phyloP scores from a whole-genome alignment of 1,140 invertebrate species.

The Aphidius ervi region DNA sequence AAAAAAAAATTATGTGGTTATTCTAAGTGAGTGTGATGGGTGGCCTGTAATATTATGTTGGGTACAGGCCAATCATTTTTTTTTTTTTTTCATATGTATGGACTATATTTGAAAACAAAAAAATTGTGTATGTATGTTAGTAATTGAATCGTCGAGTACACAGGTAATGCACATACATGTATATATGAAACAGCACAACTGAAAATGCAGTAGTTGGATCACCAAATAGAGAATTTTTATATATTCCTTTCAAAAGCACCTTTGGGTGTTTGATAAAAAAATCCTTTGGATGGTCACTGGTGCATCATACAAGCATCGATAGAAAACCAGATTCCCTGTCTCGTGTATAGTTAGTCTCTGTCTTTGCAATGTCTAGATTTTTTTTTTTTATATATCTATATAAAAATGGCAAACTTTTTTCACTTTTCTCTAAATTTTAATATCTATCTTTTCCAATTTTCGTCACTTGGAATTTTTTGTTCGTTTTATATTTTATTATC shows the following conservation, averaged over 20 bases:
- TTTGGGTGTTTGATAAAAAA: conserved; percentile 29
- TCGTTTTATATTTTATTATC: background rate
- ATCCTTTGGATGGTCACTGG: conserved; percentile 27
- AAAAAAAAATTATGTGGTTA: background rate
- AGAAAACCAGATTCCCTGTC: conserved; percentile 24
- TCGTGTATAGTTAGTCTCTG: conserved; percentile 17
- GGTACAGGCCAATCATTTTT: background rate
- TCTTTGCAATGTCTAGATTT: conserved; percentile 11
- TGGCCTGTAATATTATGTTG: conserved; percentile 5
- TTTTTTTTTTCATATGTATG: too few species aligned
- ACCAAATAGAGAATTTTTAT: conserved; percentile 40
- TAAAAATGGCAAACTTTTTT: background rate
- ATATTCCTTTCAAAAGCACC: conserved; percentile 32
- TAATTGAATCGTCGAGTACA: conserved; percentile 7
- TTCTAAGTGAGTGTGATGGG: background rate
- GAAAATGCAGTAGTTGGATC: conserved; percentile 16
- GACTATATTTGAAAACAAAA: too few species aligned
- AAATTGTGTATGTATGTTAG: conserved; percentile 10
- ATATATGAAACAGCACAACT: too few species aligned
- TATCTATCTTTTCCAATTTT: background rate
- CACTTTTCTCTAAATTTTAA: conserved; percentile 1
- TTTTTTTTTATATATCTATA: conserved; percentile 2
- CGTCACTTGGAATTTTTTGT: background rate
- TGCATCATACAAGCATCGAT: conserved; percentile 24
- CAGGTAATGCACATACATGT: background rate